Evolutionary conservation across 1,140 invertebrate genomes (phyloP), one percentile per base, ranked within the genome.

Genomic region (Aphaenogaster floridana): DNA sequence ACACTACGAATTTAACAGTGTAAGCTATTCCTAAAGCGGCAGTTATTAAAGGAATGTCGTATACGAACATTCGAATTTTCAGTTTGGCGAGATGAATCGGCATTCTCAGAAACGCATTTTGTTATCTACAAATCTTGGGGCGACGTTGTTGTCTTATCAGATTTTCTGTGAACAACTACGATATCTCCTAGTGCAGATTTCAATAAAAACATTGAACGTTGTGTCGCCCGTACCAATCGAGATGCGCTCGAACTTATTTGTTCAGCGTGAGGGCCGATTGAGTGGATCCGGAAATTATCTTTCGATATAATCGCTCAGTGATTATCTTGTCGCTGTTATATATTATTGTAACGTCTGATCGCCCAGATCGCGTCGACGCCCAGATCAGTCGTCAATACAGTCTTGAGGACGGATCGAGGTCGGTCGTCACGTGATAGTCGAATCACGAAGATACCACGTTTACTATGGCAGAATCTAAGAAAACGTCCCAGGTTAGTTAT

Each of bases 291-390:
- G 74, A 76, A 86, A 9, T 57, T 64, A 52, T 34, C 63, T 57
- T 64, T 85, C 50, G 86, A 90, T 86, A 77, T 90, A 90, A 90
- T 90, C 28, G 1, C 69, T 54, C 21, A 1, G 63, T 42, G 57
- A 89, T 89, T 87, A 90, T 90, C 78, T 68, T 28, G 21, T 21
- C 21, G 52, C 13, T 36, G 39, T 77, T 48, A 45, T 13, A 57
- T 28, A 59, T 54, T 71, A 21, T 71, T 81, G 57, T 59, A 59
- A 21, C 1, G 61, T 54, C n/a, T 57, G 42, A 34, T 45, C 11
- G n/a, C 39, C 42, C n/a, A 45, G 42, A 34, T 45, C 11, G n/a
- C 39, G 50, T 45, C 28, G 50, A 71, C 39, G 66, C 5, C 9
- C 50, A 57, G 64, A 81, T 28, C 9, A 57, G 50, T 71, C 39